Evolutionary conservation across 2,888 invertebrate species (phyloP).

Genomic region (Sphecodes monilicornis): DNA sequence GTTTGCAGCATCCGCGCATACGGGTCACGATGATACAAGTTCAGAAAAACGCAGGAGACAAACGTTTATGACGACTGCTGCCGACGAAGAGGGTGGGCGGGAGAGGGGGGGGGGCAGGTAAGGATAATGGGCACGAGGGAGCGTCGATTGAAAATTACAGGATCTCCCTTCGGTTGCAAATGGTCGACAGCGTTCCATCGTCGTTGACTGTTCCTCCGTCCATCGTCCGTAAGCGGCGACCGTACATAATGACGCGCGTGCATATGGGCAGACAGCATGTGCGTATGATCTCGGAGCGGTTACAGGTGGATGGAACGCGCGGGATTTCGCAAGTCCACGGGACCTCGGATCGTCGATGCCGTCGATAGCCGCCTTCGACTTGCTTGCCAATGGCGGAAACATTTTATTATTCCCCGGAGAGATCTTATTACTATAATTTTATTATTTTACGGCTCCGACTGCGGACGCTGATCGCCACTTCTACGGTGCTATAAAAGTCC

Average conservation of each 20-base stretch:
- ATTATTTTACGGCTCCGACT: not conserved
- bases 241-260: slow-evolving; percentile 40
- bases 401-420: slow-evolving; percentile 5
- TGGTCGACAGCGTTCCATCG: slow-evolving; percentile 33
- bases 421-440: slow-evolving; percentile 5
- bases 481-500: not conserved
- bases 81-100: not conserved
- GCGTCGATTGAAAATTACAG: slow-evolving; percentile 59
- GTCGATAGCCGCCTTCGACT: slow-evolving; percentile 24
- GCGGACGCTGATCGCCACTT: not conserved
- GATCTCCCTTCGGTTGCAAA: slow-evolving; percentile 34
- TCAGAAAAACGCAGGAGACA: slow-evolving; percentile 47
- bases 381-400: slow-evolving; percentile 30
- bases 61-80: slow-evolving; percentile 8
- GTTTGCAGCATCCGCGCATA: slow-evolving; percentile 4
- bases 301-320: slow-evolving; percentile 25
- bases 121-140: slow-evolving; percentile 53
- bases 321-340: slow-evolving; percentile 50
- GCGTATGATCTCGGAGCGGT: slow-evolving; percentile 24
- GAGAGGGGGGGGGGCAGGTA: not conserved
- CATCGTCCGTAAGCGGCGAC: slow-evolving; percentile 24
- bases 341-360: slow-evolving; percentile 21
- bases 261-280: slow-evolving; percentile 5
- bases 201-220: not conserved
- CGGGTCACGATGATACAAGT: slow-evolving; percentile 49